Evolutionary conservation across 2,797 vertebrate species (phyloP).

Genomic region (Octomys mimax): DNA sequence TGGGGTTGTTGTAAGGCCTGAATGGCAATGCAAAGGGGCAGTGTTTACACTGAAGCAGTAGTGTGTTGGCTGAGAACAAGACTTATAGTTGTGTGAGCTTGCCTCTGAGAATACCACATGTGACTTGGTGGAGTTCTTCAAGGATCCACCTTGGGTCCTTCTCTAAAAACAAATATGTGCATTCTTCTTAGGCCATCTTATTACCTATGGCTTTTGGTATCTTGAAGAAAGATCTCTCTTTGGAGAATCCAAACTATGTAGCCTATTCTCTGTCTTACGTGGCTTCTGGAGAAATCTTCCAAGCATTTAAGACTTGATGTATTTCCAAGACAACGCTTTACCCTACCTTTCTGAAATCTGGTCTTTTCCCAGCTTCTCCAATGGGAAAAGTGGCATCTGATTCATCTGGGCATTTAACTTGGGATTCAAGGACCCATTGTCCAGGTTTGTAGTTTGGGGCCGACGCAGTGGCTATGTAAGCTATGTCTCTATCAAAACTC

Average conservation of each 20-base stretch:
- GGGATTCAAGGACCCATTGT: neutral
- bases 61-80: neutral
- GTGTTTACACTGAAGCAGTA: too few species aligned
- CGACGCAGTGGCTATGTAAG: neutral
- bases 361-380: neutral
- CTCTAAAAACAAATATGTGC: neutral
- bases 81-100: neutral
- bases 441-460: neutral
- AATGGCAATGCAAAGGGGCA: neutral
- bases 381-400: neutral
- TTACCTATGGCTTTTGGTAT: neutral
- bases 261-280: neutral
- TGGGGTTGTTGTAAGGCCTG: neutral
- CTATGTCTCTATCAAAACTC: neutral
- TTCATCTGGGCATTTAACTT: neutral
- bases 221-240: constrained; percentile 3
- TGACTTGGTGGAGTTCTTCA: neutral
- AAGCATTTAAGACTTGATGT: neutral
- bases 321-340: neutral
- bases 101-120: neutral
- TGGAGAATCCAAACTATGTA: neutral
- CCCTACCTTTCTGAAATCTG: neutral
- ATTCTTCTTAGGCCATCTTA: neutral
- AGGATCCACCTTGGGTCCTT: neutral
- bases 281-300: neutral